These are phyloP conservation scores for Pontoporia blainvillei DNA, from an alignment of 2,113 vertebrate species.

Conservation along the genomic window DNA sequence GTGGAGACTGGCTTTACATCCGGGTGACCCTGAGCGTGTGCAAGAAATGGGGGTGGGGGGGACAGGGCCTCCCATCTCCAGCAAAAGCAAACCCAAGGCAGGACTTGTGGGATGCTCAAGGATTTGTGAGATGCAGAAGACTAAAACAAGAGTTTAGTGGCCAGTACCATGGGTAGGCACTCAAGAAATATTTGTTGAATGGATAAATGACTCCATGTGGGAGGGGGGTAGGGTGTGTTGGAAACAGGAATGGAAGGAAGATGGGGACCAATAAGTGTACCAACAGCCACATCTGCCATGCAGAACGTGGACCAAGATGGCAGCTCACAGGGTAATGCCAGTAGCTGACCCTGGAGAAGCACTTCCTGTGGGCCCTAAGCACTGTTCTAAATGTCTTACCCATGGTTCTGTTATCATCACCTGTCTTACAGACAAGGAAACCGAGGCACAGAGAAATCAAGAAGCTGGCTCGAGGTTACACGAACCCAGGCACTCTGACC, in stretches of 20 bases:
- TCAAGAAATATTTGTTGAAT: not conserved
- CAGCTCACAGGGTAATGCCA: not conserved
- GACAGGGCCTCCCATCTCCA: not conserved
- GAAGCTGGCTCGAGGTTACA: not conserved
- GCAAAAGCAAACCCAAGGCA: not conserved
- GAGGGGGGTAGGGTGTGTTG: accelerated
- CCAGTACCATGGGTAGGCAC: not conserved
- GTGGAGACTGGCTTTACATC: not conserved
- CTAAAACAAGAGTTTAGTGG: not conserved
- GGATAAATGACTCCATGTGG: not conserved
- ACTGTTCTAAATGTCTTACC: not conserved
- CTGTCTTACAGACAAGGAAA: not conserved
- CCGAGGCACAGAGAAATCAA: not conserved
- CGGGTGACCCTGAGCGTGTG: not conserved
- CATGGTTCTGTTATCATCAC: not conserved
- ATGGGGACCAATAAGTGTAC: not conserved
- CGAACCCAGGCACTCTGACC: not conserved
- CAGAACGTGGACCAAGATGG: not conserved
- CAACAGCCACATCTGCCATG: not conserved
- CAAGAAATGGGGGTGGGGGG: not conserved
- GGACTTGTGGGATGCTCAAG: not conserved
- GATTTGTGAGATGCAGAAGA: not conserved
- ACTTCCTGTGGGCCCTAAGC: not conserved
- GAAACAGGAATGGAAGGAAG: not conserved
- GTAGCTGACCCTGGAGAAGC: not conserved